Base-by-base conservation (phyloP, 2,797 vertebrate genomes). In the Oryzias dopingdopingensis region DNA sequence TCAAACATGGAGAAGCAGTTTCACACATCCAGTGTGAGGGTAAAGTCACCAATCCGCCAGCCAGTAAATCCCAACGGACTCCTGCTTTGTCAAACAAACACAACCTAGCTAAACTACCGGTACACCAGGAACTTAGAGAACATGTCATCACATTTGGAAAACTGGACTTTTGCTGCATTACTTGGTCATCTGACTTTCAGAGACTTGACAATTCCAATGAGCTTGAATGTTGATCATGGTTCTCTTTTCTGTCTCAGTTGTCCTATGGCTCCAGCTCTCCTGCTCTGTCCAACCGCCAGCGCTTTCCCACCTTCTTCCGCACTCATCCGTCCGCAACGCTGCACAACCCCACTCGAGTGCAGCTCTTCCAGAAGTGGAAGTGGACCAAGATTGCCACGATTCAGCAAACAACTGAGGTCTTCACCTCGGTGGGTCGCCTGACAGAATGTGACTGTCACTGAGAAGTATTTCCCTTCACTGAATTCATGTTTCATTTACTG, bases 311-410 rank as follows among this genome's bases (percentile, higher is more conserved):
- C 0, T 96, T 96, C 79, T 96, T 96, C 86, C 93, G 95, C 46
- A 96, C 95, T 0, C 95, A 96, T 54, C 95, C 95, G 0, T 95
- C 94, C 0, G 95, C 95, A 74, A 96, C 95, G 0, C 92, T 96
- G 32, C 95, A 96, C 88, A 96, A 96, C 72, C 95, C 95, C 53
- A 96, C 95, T 50, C 84, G 95, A 0, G 95, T 96, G 77, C 92
- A 92, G 79, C 94, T 95, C 45, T 96, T 96, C 82, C 92, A 94
- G 79, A 95, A 95, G 82, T 96, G 95, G 94, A 93, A 93, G 61
- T 96, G 95, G 95, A 95, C 93, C 40, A 94, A 94, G 86, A 96
- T 96, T 1, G 94, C 95, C 76, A 96, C 95, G 87, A 96, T 96
- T 82, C 95, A 96, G 85, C 95, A 96, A 89, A 96, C 94, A 67